phyloP scores from a whole-genome alignment of 2,888 invertebrate species.

The Pseudococcus viburni region DNA sequence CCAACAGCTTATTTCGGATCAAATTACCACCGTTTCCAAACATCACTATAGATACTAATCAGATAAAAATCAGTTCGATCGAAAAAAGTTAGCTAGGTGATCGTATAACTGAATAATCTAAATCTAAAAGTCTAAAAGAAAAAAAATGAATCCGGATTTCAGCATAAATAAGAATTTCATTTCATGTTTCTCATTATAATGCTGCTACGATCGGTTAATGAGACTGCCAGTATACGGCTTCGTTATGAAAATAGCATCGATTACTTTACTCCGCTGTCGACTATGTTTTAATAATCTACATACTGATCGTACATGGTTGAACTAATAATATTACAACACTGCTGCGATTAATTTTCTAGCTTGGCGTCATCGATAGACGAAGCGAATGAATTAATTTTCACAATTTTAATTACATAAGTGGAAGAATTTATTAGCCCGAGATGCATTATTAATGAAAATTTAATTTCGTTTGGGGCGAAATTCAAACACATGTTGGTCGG shows the following conservation, averaged over 20 bases:
- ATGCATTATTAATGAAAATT: neutral
- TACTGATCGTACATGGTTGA: neutral
- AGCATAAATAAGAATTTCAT: slow-evolving; percentile 33
- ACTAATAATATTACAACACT: neutral
- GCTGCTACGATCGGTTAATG: neutral
- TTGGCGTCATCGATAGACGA: neutral
- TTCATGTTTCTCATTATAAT: slow-evolving; percentile 26
- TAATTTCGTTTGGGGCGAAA: neutral
- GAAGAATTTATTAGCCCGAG: neutral
- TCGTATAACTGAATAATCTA: neutral
- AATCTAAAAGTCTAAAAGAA: neutral
- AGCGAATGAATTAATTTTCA: neutral
- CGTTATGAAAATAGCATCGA: neutral
- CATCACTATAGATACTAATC: neutral
- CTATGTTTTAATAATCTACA: neutral
- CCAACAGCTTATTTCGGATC: slow-evolving; percentile 37
- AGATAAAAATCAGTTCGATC: slow-evolving; percentile 36
- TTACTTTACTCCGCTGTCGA: neutral
- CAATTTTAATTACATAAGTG: neutral
- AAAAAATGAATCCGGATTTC: slow-evolving; percentile 39
- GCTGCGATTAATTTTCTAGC: neutral
- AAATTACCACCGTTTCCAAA: slow-evolving; percentile 25
- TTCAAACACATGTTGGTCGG: neutral
- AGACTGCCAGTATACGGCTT: neutral
- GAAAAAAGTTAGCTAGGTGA: neutral